Evolutionary conservation across 2,797 vertebrate genomes (phyloP).

Genomic region (Apogon hyalosoma): DNA sequence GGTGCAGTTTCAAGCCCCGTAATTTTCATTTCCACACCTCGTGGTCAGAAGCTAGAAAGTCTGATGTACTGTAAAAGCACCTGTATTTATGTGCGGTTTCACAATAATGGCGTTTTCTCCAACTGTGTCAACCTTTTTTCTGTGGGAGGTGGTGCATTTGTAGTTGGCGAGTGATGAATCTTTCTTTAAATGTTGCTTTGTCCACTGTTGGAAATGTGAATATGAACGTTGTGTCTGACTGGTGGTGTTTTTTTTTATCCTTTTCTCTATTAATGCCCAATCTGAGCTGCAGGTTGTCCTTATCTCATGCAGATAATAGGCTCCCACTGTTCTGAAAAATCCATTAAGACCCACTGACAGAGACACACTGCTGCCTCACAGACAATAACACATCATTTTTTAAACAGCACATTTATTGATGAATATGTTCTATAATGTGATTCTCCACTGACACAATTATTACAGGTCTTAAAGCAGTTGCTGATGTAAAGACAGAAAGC

Average conservation of each 20-base stretch:
- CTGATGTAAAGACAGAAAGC: too few species aligned
- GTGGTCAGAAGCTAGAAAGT: slow-evolving; percentile 2
- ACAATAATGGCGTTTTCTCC: neutral
- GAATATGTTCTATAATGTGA: neutral
- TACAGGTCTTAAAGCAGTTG: neutral
- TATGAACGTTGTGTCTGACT: neutral
- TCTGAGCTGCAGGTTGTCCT: neutral
- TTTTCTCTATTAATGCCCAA: neutral
- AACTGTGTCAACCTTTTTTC: neutral
- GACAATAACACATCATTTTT: neutral
- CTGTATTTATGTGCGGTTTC: neutral
- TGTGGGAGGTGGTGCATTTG: neutral
- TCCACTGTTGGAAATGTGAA: neutral
- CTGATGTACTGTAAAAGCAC: slow-evolving; percentile 3
- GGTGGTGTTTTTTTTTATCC: neutral
- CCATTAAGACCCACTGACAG: neutral
- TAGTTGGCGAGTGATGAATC: neutral
- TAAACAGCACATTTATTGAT: slow-evolving; percentile 1
- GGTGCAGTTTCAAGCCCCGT: slow-evolving; percentile 3
- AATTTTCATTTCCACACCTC: slow-evolving; percentile 17
- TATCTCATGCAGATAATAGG: neutral
- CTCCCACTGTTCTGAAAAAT: neutral
- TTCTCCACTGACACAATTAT: neutral
- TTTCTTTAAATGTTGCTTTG: neutral
- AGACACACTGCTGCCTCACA: neutral